Percentiles rank a stretch among this genome's conserved stretches.
Evolutionary conservation across 1,140 invertebrate genomes (phyloP).

Genomic region (Eciton burchellii): DNA sequence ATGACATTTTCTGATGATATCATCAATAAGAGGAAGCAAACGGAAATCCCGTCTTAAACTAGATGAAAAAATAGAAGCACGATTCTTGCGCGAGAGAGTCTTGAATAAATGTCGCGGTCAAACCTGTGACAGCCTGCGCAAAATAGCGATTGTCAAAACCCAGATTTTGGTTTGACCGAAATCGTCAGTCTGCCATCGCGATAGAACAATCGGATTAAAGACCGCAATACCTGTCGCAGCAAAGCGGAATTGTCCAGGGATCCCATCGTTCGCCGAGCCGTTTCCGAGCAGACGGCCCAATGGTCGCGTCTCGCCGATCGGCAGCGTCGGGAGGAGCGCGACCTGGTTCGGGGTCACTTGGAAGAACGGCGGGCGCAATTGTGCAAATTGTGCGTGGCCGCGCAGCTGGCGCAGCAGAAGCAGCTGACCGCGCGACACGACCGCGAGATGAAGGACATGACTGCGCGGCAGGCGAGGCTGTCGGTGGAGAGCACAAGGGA

Average conservation of each 20-base stretch:
- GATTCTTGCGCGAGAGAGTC: no score
- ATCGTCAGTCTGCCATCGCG: no score
- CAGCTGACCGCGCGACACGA: slow-evolving; percentile 96
- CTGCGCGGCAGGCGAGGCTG: slow-evolving; percentile 96
- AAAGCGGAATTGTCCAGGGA: slow-evolving; percentile 93
- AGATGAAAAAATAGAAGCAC: no score
- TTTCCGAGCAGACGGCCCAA: slow-evolving; percentile 95
- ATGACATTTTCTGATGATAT: no score
- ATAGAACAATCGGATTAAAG: background rate
- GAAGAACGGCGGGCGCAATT: slow-evolving; percentile 94
- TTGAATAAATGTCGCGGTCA: no score
- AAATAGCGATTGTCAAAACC: no score
- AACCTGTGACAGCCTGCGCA: no score
- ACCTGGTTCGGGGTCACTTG: slow-evolving; percentile 92
- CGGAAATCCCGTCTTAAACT: no score
- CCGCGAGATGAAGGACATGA: slow-evolving; percentile 98
- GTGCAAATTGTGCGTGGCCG: slow-evolving; percentile 93
- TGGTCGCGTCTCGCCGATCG: slow-evolving; percentile 96
- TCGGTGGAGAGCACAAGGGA: slow-evolving; percentile 98
- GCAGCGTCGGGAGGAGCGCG: slow-evolving; percentile 97
- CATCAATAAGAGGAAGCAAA: no score
- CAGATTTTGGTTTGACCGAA: no score
- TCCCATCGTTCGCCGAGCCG: slow-evolving; percentile 91
- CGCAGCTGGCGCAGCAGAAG: slow-evolving; percentile 95
- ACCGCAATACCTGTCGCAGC: slow-evolving; percentile 83